Evolutionary conservation across 2,797 vertebrate genomes (phyloP), one percentile per base, ranked within the genome.

Genomic region (Kryptopterus vitreolus): DNA sequence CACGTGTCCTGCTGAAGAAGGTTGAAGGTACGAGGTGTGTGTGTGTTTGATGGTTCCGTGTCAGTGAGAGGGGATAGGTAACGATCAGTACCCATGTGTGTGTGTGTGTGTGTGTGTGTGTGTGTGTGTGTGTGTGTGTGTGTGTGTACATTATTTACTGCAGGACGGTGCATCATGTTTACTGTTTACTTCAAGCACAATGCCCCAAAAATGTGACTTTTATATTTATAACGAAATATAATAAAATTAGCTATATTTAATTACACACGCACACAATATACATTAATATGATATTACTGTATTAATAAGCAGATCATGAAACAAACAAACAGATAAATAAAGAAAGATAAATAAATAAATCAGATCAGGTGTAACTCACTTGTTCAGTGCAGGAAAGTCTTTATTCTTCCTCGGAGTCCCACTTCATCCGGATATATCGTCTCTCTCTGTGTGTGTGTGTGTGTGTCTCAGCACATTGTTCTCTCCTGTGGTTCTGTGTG

Each of bases 351-450:
- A 63, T 1, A 38, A 12, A 38, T 12, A 38, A 22, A 38, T 38
- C 58, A 1, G 16, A 68, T 26, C 24, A 62, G 43, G 26, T 35
- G 15, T 31, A 29, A 85, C 83, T 85, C 69, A 85, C 83, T 74
- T 61, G 73, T 63, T 53, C 66, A 73, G 80, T 77, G 52, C 58
- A 74, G 46, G 68, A 24, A 73, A 81, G 53, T 80, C 48, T 63
- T 75, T 35, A 61, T 31, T 74, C 65, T 61, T 59, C 43, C 77
- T 80, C 22, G 15, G 15, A 57, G 70, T 58, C 74, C 74, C 71
- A 69, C n/a, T 61, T 76, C 81, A 77, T 83, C 43, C 69, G 69
- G 29, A 31, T 13, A 22, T 12, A 10, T 77, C 22, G 15, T 26
- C 35, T 58, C 33, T 59, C 35, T 43, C 55, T 43, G 9, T n/a